A percentile compares a stretch with the other conserved stretches of the same genome.
Evolutionary conservation across 2,113 vertebrate species (phyloP).

Genomic region (Noctilio leporinus): DNA sequence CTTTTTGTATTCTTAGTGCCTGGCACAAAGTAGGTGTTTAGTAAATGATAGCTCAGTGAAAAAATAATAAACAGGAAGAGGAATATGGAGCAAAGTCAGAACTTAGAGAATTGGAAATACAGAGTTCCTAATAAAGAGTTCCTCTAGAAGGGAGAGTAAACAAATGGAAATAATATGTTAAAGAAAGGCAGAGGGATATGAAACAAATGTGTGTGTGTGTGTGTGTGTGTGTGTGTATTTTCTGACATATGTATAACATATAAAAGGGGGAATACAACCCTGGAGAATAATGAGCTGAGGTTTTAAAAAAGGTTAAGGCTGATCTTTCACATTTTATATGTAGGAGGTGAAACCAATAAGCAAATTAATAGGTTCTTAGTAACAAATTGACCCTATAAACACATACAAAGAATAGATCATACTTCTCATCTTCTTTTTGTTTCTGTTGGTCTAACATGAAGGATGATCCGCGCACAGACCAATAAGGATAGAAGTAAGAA

Average conservation of each 20-base stretch:
- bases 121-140: conserved; percentile 6
- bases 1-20: background rate
- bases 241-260: too few species aligned
- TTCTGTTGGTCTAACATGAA: background rate
- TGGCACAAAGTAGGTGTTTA: background rate
- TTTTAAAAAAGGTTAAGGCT: background rate
- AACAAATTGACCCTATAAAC: background rate
- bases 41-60: background rate
- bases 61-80: background rate
- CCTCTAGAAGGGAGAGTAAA: background rate
- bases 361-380: background rate
- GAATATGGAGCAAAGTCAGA: background rate
- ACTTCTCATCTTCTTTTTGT: background rate
- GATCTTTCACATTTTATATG: background rate
- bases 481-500: background rate
- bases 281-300: background rate
- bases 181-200: background rate
- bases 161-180: background rate
- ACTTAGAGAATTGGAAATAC: background rate
- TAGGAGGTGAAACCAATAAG: background rate
- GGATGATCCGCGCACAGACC: background rate
- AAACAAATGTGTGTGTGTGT: background rate
- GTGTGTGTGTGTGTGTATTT: too few species aligned
- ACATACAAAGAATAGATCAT: background rate
- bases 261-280: background rate